Conservation (phyloP, 2,888 invertebrate genomes). For the Erebia aethiops region DNA sequence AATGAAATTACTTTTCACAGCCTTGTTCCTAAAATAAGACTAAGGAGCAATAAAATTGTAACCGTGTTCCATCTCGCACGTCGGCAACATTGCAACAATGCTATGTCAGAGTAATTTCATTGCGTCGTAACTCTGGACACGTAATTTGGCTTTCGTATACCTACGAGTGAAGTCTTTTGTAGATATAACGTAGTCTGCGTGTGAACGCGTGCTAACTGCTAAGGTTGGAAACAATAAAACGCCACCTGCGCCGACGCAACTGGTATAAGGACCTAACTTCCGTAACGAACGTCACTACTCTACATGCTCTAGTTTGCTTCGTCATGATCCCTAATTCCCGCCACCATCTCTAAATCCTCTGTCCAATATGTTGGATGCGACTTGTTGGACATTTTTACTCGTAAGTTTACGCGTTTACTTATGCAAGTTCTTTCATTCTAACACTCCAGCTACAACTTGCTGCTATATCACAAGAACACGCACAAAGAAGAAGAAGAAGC, state of each 20-base stretch:
- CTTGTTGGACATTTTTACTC: no score
- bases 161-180: conserved; percentile 30
- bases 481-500: no score
- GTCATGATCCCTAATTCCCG: no score
- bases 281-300: no score
- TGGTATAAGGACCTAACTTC: not conserved
- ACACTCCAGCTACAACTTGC: no score
- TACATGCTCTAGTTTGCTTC: no score
- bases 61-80: conserved; percentile 28
- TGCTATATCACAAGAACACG: no score
- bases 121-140: conserved; percentile 32
- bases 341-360: no score
- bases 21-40: conserved; percentile 32
- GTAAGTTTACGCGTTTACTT: no score
- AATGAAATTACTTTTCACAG: conserved; percentile 30
- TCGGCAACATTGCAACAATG: conserved; percentile 28
- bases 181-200: conserved; percentile 24
- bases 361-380: no score
- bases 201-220: conserved; percentile 31
- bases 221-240: not conserved
- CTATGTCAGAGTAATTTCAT: conserved; percentile 28
- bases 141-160: conserved; percentile 23
- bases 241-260: not conserved
- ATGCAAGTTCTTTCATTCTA: no score
- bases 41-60: conserved; percentile 31